Evolutionary conservation across 2,113 vertebrate genomes (phyloP), one percentile per base, ranked within the genome.

Genomic region (Xiphias gladius): DNA sequence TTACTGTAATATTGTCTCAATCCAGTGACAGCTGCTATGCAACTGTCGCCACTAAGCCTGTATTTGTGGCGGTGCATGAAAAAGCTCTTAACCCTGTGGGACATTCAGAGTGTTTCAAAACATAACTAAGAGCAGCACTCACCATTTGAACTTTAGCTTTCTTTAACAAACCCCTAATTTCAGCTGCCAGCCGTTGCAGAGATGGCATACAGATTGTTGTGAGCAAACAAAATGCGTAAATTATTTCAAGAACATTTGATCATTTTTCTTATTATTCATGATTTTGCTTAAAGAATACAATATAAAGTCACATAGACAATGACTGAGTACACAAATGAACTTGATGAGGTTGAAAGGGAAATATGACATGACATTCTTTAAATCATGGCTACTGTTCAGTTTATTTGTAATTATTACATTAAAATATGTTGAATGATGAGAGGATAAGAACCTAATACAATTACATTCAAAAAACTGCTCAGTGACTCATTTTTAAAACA

Each of bases 401-500:
- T 26, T 28, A 59, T 61, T 2, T 20, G 48, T 35, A 37, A 48
- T 19, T 77, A 63, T n/a, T 32, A 55, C 17, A 64, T 28, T 39
- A 64, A 57, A 48, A 61, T 66, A 54, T 65, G 35, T 48, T 46
- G 39, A 61, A 81, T 79, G 28, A 68, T 4, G 7, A 70, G 72
- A n/a, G 50, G 28, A 48, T 81, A 37, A 57, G 66, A 73, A 69
- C 30, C 43, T 41, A 32, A 82, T 79, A 54, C 52, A 46, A 32
- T 58, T 58, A 13, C 3, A 76, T 80, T 82, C 66, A 73, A 84
- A 79, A 28, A 86, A 65, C 62, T 69, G 28, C 55, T 41, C 70
- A 71, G 3, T 50, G 78, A 71, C 68, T 82, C 32, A 79, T 81
- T 55, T 66, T 54, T 82, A n/a, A 81, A 76, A 76, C 64, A 77